Percentiles rank a stretch among this genome's conserved stretches.
phyloP scores from a whole-genome alignment of 2,797 vertebrate genomes.

The Strix occidentalis region DNA sequence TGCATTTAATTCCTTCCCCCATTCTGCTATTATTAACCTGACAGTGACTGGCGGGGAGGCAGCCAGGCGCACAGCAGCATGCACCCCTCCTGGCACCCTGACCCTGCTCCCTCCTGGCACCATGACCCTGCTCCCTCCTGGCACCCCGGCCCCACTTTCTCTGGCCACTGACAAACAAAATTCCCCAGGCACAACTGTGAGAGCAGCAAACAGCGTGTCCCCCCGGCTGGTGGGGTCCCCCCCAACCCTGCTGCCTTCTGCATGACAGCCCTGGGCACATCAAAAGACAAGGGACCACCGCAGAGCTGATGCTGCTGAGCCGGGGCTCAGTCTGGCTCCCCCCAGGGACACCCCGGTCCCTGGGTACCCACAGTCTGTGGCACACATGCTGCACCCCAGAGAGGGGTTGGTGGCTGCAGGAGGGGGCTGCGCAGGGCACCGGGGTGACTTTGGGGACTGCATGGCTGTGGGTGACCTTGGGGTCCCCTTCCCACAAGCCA shows the following conservation, averaged over 20 bases:
- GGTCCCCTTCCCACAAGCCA: not conserved
- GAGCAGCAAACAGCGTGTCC: not conserved
- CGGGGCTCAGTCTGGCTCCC: not conserved
- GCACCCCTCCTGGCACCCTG: too few relatives aligned
- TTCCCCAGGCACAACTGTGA: not conserved
- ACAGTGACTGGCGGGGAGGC: not conserved
- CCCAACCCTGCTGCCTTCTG: accelerated
- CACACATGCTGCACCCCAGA: not conserved
- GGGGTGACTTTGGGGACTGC: not conserved
- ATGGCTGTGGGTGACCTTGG: accelerated
- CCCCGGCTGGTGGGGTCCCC: not conserved
- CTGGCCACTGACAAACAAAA: accelerated
- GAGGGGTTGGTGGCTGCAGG: accelerated
- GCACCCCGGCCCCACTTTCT: too few relatives aligned
- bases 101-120: too few relatives aligned
- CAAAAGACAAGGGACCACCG: accelerated
- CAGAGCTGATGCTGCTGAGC: not conserved
- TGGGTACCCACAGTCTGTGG: accelerated
- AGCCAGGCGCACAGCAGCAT: accelerated
- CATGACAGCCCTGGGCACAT: accelerated
- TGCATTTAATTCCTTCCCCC: not conserved
- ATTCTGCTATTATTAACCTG: not conserved
- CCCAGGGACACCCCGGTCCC: not conserved
- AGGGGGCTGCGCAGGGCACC: not conserved
- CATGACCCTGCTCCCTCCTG: too few relatives aligned